phyloP scores from a whole-genome alignment of 2,113 vertebrate genomes.

The Scytalopus superciliaris region DNA sequence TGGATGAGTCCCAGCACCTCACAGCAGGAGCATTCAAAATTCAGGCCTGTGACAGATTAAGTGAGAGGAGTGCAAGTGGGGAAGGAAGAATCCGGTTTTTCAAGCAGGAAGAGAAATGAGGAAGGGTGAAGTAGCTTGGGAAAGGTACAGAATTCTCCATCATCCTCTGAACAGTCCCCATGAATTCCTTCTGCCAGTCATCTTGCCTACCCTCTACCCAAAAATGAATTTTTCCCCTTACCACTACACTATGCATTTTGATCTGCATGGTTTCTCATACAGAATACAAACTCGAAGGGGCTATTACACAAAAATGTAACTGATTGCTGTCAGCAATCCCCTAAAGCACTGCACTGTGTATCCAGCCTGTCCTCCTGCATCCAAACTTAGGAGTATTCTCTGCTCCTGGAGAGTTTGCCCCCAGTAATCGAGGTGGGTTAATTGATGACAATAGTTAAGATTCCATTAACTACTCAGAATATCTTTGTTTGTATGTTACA shows the following conservation, averaged over 20 bases:
- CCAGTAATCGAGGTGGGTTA: not conserved
- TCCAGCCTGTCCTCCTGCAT: not conserved
- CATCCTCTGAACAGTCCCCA: not conserved
- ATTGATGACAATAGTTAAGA: not conserved
- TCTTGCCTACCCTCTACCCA: not conserved
- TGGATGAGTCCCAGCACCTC: not conserved
- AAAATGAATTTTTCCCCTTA: not conserved
- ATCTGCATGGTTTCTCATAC: not conserved
- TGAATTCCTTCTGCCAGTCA: not conserved
- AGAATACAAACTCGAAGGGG: not conserved
- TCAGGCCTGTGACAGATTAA: not conserved
- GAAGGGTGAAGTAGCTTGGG: not conserved
- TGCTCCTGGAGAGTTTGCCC: not conserved
- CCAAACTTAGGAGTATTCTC: not conserved
- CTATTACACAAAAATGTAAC: not conserved
- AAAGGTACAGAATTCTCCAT: rapidly evolving
- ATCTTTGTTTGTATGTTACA: not conserved
- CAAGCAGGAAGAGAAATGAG: not conserved
- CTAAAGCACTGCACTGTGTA: not conserved
- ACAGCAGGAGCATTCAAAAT: not conserved
- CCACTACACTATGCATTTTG: not conserved
- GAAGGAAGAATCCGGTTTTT: not conserved
- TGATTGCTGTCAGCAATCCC: not conserved
- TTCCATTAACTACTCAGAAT: not conserved
- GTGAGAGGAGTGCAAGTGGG: not conserved